Evolutionary conservation across 2,888 invertebrate species (phyloP).

Genomic region (Myopa tessellatipennis): DNA sequence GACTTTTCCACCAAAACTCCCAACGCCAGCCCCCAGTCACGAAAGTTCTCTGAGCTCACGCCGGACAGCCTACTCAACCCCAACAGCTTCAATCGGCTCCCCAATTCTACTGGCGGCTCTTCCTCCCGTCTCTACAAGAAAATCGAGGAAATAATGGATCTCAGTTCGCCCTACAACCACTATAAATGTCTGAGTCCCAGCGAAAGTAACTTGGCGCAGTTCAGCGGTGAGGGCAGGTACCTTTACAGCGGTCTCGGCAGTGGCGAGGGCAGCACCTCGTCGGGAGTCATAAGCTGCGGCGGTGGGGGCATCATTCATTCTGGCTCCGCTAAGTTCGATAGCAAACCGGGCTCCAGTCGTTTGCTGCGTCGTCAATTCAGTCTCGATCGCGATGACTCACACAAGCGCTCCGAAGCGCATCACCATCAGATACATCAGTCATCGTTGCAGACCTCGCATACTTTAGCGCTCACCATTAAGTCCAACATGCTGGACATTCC

Average conservation of each 20-base stretch:
- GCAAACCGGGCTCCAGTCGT: conserved; percentile 68
- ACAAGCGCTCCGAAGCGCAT: conserved; percentile 56
- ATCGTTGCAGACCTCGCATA: conserved; percentile 56
- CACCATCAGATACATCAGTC: conserved; percentile 53
- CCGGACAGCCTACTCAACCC: conserved; percentile 65
- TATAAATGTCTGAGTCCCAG: conserved; percentile 79
- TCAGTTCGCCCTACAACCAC: conserved; percentile 80
- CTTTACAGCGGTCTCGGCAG: conserved; percentile 54
- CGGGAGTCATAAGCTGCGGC: conserved; percentile 52
- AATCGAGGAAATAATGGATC: conserved; percentile 71
- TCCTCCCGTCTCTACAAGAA: conserved; percentile 67
- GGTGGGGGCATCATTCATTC: conserved; percentile 48
- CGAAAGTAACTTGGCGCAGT: conserved; percentile 69
- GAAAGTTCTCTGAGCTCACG: conserved; percentile 66
- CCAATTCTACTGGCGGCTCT: conserved; percentile 63
- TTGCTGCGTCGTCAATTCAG: conserved; percentile 77
- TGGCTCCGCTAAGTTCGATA: conserved; percentile 57
- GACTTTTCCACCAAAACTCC: conserved; percentile 63
- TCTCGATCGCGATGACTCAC: conserved; percentile 75
- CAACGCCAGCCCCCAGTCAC: conserved; percentile 59
- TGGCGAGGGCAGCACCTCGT: conserved; percentile 49
- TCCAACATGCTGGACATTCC: conserved; percentile 63
- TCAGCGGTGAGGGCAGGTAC: conserved; percentile 64
- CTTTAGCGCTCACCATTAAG: conserved; percentile 53
- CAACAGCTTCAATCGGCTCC: conserved; percentile 65